Evolutionary conservation across 2,888 invertebrate genomes (phyloP).

Genomic region (Euspilapteryx auroguttella): DNA sequence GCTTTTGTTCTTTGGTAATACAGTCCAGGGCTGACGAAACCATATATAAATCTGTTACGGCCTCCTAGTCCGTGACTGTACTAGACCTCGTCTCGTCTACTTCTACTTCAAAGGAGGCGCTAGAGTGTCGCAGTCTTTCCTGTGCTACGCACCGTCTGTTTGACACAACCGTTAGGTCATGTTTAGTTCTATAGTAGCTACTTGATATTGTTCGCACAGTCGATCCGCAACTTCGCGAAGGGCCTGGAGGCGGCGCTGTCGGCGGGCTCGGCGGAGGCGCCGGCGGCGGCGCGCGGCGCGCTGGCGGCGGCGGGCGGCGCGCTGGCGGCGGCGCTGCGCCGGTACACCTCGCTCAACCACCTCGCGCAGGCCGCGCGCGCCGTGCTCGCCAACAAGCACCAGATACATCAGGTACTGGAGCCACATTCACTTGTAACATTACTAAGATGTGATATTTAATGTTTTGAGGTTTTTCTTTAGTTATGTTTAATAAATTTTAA

Average conservation of each 20-base stretch:
- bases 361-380: slow-evolving; percentile 94
- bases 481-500: too few relatives aligned
- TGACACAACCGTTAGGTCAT: too few relatives aligned
- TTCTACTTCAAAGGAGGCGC: slow-evolving; percentile 65
- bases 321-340: slow-evolving; percentile 91
- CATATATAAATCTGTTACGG: too few relatives aligned
- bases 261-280: slow-evolving; percentile 83
- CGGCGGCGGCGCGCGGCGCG: slow-evolving; percentile 77
- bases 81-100: too few relatives aligned
- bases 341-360: slow-evolving; percentile 97
- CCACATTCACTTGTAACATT: too few relatives aligned
- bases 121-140: not conserved
- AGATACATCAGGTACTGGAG: slow-evolving; percentile 90
- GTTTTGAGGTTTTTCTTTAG: too few relatives aligned
- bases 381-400: slow-evolving; percentile 91
- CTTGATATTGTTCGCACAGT: slow-evolving; percentile 70
- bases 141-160: slow-evolving; percentile 58
- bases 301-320: slow-evolving; percentile 86
- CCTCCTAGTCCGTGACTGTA: too few relatives aligned
- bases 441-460: too few relatives aligned
- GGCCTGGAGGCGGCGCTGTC: slow-evolving; percentile 82
- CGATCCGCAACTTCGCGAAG: slow-evolving; percentile 53
- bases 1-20: too few relatives aligned
- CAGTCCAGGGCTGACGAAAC: too few relatives aligned
- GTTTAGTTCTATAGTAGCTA: too few relatives aligned